A percentile compares a stretch with the other conserved stretches of the same genome.
Conservation (phyloP, 2,797 vertebrate species). For the Arrhamphus sclerolepis region DNA sequence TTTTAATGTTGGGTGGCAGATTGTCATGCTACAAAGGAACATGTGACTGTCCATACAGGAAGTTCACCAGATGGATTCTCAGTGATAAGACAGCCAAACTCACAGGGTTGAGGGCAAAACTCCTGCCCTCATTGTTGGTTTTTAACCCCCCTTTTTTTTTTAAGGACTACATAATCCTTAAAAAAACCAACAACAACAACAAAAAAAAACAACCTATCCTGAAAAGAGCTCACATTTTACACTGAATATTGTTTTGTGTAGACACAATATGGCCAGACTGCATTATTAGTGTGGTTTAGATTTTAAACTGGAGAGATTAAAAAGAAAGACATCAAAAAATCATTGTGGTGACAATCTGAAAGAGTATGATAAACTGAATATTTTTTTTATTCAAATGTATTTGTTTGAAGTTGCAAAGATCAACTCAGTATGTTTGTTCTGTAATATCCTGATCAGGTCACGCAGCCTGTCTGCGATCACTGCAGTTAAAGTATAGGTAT, state of each 20-base stretch:
- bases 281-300: no score
- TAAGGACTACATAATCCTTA: slow-evolving; percentile 62
- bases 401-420: no score
- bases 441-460: no score
- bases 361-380: no score
- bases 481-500: no score
- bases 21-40: slow-evolving; percentile 48
- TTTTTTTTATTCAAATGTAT: no score
- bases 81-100: slow-evolving; percentile 56
- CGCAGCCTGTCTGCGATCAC: no score
- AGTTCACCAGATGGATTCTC: slow-evolving; percentile 77
- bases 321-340: no score
- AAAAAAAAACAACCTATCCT: slow-evolving; percentile 19
- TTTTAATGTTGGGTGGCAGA: slow-evolving; percentile 56
- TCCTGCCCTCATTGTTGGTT: slow-evolving; percentile 37
- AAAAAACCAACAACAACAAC: no score
- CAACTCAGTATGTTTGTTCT: no score
- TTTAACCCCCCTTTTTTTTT: slow-evolving; percentile 32
- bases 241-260: slow-evolving; percentile 31
- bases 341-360: no score
- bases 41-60: slow-evolving; percentile 64
- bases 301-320: no score
- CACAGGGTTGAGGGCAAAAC: slow-evolving; percentile 56
- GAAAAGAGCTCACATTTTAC: slow-evolving; percentile 20
- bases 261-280: slow-evolving; percentile 6